phyloP scores from a whole-genome alignment of 2,888 invertebrate genomes.

The Dryobota labecula region DNA sequence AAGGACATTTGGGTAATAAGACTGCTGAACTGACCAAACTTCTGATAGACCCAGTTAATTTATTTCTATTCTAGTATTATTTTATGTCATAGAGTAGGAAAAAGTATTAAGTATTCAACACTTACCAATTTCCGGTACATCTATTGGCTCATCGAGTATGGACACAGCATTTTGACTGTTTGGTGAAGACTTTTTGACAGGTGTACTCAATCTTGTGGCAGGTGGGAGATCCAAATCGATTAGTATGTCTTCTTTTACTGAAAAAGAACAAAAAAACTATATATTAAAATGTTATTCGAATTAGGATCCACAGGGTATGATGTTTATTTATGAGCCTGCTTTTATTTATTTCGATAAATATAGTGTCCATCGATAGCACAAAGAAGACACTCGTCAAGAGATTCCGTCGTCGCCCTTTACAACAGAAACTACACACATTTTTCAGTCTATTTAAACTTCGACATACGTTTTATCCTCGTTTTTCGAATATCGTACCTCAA shows the following conservation, averaged over 20 bases:
- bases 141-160: conserved; percentile 94
- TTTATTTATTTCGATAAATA: not conserved
- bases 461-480: no score
- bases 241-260: conserved; percentile 92
- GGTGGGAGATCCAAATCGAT: conserved; percentile 93
- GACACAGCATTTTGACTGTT: conserved; percentile 81
- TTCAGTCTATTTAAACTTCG: not conserved
- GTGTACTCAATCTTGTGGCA: conserved; percentile 81
- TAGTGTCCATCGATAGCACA: not conserved
- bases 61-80: not conserved
- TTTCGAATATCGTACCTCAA: no score
- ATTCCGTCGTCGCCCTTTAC: not conserved
- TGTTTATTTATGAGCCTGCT: not conserved
- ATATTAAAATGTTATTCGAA: not conserved
- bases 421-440: not conserved
- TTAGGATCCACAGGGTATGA: no score
- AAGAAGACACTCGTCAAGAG: not conserved
- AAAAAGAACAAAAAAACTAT: conserved; percentile 51
- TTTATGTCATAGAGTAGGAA: not conserved
- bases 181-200: conserved; percentile 67
- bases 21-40: not conserved
- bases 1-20: no score
- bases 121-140: conserved; percentile 91
- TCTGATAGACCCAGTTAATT: not conserved
- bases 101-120: conserved; percentile 25